These are phyloP conservation scores for Sinocyclocheilus grahami DNA, from an alignment of 2,113 vertebrate genomes.

Conservation along the genomic window DNA sequence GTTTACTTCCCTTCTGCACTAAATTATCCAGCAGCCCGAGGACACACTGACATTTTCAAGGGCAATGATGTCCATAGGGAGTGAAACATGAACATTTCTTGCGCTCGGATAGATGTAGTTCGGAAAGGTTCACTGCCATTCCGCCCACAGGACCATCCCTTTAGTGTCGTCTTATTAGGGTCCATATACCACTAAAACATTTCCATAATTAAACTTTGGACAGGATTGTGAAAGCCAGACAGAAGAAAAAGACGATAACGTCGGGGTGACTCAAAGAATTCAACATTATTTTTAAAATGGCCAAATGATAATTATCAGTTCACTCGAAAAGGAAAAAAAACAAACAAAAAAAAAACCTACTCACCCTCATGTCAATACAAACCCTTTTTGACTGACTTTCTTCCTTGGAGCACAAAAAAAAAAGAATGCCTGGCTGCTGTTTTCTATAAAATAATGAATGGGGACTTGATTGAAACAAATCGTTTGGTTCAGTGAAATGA, in stretches of 20 bases:
- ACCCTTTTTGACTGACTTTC: background rate
- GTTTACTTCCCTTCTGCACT: slow-evolving; percentile 18
- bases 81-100: background rate
- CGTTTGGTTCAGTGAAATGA: background rate
- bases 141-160: slow-evolving; percentile 63
- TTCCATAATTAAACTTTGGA: slow-evolving; percentile 69
- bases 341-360: background rate
- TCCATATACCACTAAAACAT: slow-evolving; percentile 75
- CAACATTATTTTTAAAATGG: background rate
- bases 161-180: slow-evolving; percentile 65
- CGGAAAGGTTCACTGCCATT: slow-evolving; percentile 43
- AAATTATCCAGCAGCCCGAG: slow-evolving; percentile 28
- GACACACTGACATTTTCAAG: slow-evolving; percentile 16
- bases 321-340: background rate
- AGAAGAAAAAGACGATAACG: slow-evolving; percentile 51
- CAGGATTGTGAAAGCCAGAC: slow-evolving; percentile 83
- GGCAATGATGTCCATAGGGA: slow-evolving; percentile 28
- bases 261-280: slow-evolving; percentile 15
- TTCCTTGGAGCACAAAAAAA: background rate
- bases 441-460: background rate
- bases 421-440: background rate
- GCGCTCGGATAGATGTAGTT: slow-evolving; percentile 40
- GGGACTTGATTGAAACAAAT: background rate
- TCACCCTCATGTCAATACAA: background rate
- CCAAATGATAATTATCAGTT: background rate